A percentile compares a stretch with the other conserved stretches of the same genome.
Evolutionary conservation across 2,888 invertebrate species (phyloP).

Genomic region (Protula sp.): DNA sequence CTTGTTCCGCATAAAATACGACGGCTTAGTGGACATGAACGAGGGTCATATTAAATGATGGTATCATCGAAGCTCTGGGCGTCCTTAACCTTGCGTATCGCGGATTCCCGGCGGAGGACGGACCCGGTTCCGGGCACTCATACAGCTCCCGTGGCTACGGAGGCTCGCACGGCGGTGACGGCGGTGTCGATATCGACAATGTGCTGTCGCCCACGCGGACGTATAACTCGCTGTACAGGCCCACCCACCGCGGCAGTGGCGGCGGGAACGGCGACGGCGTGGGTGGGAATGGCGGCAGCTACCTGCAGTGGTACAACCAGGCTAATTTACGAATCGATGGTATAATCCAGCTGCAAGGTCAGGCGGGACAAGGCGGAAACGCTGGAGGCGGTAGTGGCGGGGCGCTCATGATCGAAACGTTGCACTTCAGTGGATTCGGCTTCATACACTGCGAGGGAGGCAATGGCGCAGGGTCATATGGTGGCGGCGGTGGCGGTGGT

Average conservation of each 20-base stretch:
- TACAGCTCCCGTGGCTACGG: constrained; percentile 23
- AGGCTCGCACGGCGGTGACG: constrained; percentile 37
- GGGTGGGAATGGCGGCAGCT: constrained; percentile 36
- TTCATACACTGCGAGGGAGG: constrained; percentile 32
- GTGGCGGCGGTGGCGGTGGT: constrained; percentile 33
- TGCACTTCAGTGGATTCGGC: constrained; percentile 37
- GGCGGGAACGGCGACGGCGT: constrained; percentile 34
- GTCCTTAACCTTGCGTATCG: constrained; percentile 26
- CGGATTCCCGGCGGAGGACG: constrained; percentile 21
- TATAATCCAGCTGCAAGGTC: constrained; percentile 26
- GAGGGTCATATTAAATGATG: constrained; percentile 28
- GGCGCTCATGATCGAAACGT: constrained; percentile 29
- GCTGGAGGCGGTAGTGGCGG: constrained; percentile 36
- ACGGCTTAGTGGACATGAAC: constrained; percentile 31
- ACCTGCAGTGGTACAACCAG: constrained; percentile 31
- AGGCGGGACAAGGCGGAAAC: constrained; percentile 22
- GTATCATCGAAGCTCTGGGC: constrained; percentile 30
- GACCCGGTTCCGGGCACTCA: constrained; percentile 26
- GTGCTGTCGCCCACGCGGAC: constrained; percentile 4
- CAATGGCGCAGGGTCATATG: constrained; percentile 21
- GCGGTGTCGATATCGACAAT: constrained; percentile 27
- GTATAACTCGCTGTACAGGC: constrained; percentile 33
- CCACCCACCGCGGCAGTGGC: constrained; percentile 30
- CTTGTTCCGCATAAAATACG: constrained; percentile 29
- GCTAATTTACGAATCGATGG: constrained; percentile 32